These are phyloP conservation scores for Drosophila greeni DNA, from an alignment of 2,888 invertebrate genomes.

Conservation along the genomic window DNA sequence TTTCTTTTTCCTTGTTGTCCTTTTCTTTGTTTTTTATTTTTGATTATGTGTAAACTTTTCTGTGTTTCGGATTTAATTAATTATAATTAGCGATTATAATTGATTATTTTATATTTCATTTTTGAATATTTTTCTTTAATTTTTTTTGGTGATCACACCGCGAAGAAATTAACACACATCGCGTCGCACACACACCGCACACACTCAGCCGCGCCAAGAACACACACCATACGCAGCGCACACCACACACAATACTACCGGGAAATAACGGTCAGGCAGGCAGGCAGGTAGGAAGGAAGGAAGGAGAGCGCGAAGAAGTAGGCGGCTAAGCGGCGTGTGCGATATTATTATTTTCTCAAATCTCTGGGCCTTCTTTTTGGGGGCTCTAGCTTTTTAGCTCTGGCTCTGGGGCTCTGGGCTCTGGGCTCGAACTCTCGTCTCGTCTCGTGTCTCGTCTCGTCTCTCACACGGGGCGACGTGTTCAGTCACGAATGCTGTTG, in stretches of 20 bases:
- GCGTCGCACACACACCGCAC: constrained; percentile 51
- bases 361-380: constrained; percentile 5
- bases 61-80: not conserved
- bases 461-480: constrained; percentile 71
- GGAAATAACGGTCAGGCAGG: not conserved
- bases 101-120: not conserved
- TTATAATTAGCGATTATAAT: not conserved
- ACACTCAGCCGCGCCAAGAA: constrained; percentile 15
- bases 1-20: constrained; percentile 5
- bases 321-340: constrained; percentile 14
- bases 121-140: not conserved
- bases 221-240: constrained; percentile 9
- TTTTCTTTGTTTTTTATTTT: constrained; percentile 3
- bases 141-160: constrained; percentile 1
- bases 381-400: not conserved
- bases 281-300: not conserved
- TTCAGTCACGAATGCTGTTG: constrained; percentile 79
- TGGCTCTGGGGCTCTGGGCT: constrained; percentile 4
- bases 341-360: constrained; percentile 7
- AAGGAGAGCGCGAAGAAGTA: constrained; percentile 6
- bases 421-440: constrained; percentile 34
- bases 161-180: constrained; percentile 9
- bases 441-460: constrained; percentile 42
- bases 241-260: constrained; percentile 6
- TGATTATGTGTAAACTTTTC: not conserved